Conservation (phyloP, 2,888 invertebrate species). For the Diplazon laetatorius region DNA sequence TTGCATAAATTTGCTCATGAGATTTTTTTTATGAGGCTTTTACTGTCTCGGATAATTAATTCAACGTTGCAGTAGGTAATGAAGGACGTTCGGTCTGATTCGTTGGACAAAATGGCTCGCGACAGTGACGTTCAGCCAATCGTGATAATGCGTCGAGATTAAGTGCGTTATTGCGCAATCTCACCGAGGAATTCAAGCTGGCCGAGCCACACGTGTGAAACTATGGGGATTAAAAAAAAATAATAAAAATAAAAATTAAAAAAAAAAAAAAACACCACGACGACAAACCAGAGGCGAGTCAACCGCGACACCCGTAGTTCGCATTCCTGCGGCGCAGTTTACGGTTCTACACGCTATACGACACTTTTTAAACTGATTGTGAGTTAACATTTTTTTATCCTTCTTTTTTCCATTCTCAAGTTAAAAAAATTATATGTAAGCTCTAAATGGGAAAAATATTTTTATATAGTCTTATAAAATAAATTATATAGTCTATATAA, state of each 20-base stretch:
- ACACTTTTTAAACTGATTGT: too few relatives aligned
- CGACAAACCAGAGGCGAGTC: slow-evolving; percentile 58
- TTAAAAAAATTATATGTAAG: too few relatives aligned
- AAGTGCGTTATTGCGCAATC: slow-evolving; percentile 71
- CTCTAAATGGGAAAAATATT: too few relatives aligned
- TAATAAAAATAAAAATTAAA: not conserved
- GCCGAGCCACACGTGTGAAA: slow-evolving; percentile 10
- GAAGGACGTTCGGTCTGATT: too few relatives aligned
- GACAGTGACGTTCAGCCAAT: slow-evolving; percentile 66
- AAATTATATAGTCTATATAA: too few relatives aligned
- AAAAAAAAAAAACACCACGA: slow-evolving; percentile 15
- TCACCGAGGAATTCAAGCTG: slow-evolving; percentile 67
- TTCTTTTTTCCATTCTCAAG: not conserved
- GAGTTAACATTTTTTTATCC: slow-evolving; percentile 11
- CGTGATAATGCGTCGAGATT: slow-evolving; percentile 70
- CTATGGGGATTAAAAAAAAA: too few relatives aligned
- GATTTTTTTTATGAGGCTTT: too few relatives aligned
- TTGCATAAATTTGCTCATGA: too few relatives aligned
- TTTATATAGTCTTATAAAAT: too few relatives aligned
- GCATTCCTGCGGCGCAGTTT: slow-evolving; percentile 68
- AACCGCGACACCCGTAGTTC: slow-evolving; percentile 66
- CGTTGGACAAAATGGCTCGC: slow-evolving; percentile 12
- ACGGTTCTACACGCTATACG: slow-evolving; percentile 47
- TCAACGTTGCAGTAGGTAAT: too few relatives aligned
- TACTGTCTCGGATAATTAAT: too few relatives aligned